These are phyloP conservation scores for Athetis lepigone DNA, from an alignment of 2,888 invertebrate genomes.

Conservation along the genomic window DNA sequence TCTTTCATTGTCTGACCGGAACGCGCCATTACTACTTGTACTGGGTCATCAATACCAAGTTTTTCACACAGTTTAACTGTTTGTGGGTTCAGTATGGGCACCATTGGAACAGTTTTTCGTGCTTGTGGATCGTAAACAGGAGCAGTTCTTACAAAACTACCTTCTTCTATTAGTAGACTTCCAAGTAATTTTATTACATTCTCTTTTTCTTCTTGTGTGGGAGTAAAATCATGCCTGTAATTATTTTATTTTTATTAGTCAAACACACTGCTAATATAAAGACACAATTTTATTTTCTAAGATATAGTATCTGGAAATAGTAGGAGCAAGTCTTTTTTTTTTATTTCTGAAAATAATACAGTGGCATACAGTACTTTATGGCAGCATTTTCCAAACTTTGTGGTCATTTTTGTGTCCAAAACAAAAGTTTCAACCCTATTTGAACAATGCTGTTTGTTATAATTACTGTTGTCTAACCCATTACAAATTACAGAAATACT, in stretches of 20 bases:
- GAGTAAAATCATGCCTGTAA: constrained; percentile 93
- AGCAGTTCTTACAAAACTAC: constrained; percentile 95
- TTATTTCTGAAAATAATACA: too few relatives aligned
- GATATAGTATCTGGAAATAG: too few relatives aligned
- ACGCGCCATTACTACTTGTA: constrained; percentile 91
- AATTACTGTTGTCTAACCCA: too few relatives aligned
- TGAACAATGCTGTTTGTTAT: too few relatives aligned
- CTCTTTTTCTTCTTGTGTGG: constrained; percentile 93
- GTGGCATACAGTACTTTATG: too few relatives aligned
- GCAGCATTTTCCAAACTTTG: too few relatives aligned
- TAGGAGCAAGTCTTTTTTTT: too few relatives aligned
- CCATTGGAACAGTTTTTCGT: constrained; percentile 81
- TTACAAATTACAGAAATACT: constrained; percentile 2
- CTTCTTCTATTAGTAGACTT: constrained; percentile 92
- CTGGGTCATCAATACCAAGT: constrained; percentile 95
- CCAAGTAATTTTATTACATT: constrained; percentile 92
- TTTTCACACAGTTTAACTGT: constrained; percentile 92
- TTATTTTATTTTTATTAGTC: constrained; percentile 1
- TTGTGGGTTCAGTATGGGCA: constrained; percentile 92
- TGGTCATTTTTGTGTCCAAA: too few relatives aligned
- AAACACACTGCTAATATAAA: too few relatives aligned
- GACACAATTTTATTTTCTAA: too few relatives aligned
- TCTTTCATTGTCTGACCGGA: constrained; percentile 83
- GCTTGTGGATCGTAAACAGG: constrained; percentile 89
- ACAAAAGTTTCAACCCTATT: too few relatives aligned